Evolutionary conservation across 2,888 invertebrate genomes (phyloP), one percentile per base, ranked within the genome.

Genomic region (Spisula solida): DNA sequence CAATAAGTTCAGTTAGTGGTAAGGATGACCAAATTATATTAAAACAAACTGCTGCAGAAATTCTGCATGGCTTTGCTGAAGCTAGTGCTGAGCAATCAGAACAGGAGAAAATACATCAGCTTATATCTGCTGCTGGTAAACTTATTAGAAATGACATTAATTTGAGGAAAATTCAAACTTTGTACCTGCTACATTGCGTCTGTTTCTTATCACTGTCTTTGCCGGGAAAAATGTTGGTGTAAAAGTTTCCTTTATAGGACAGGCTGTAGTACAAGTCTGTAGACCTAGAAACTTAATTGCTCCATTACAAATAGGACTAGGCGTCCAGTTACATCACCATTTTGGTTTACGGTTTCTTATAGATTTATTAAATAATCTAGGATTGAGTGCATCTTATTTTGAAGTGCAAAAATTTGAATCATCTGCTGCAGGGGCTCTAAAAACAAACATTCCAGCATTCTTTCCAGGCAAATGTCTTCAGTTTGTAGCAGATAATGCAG

Each of bases 401-500:
- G 92, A 92, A 60, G 87, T 91, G 25, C 89, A 91, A 81, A 81
- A 41, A 25, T 92, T 88, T 85, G 91, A 89, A 85, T n/a, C 79
- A 31, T 87, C 41, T 87, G 91, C 91, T n/a, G 92, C 91, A 25
- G 89, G 78, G 10, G 31, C 70, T 14, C 47, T 47, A 12, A 55
- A 83, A 34, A 88, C 85, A 75, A 66, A 85, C 31, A 82, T 93
- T 16, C 85, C 87, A 48, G 47, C 41, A 48, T 86, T 82, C n/a
- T 66, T 56, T 29, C 70, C 85, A 48, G 89, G 87, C 12, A 47
- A 86, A 6, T 94, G 89, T 78, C 55, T 94, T 12, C 94, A 94
- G 87, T 94, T 89, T 85, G 92, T 90, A n/a, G 94, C 94, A 60
- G 94, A 95, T 85, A 95, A 94, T 89, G 93, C 93, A 2, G 93